Evolutionary conservation across 2,888 invertebrate genomes (phyloP), one percentile per base, ranked within the genome.

Genomic region (Drosophila putrida): DNA sequence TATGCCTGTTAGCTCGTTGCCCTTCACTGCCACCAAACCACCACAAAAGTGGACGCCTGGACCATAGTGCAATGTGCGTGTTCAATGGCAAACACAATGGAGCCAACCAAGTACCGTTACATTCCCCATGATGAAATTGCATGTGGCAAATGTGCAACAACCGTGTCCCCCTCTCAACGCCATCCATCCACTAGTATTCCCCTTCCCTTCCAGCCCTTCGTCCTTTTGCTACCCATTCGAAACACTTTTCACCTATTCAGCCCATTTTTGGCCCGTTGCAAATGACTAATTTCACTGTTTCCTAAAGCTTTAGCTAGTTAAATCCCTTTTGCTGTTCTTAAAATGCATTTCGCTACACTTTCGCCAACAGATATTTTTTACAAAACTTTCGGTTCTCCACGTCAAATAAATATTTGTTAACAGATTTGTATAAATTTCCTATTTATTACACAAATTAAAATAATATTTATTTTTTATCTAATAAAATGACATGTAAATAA

Each of bases 71-170:
- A 72, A 71, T 75, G 84, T 79, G 82, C 79, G 82, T 82, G 79
- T 80, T 82, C 78, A 82, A 80, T 82, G 85, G 71, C 82, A 77
- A 84, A 80, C 80, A 82, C 70, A 71, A 71, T 71, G 70, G 44
- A 63, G 59, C 39, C 54, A 53, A 43, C 51, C 65, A 74, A 74
- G 73, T 53, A 55, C 64, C 49, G 51, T 67, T 55, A 33, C 67
- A 59, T 44, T 53, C 31, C 15, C 38, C 46, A 57, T 63, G 59
- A 54, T 59, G 53, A 71, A 82, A 83, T 77, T 79, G 79, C 76
- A 78, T 78, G 75, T 72, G 77, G 66, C 66, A 77, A 80, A 85
- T 74, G 86, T 86, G 83, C 83, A 83, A 86, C 83, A 86, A 83
- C 64, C 80, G 78, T 67, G 62, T 31, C 50, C 25, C 5, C 33